Evolutionary conservation across 2,888 invertebrate species (phyloP).

Genomic region (Yponomeuta malinellus): DNA sequence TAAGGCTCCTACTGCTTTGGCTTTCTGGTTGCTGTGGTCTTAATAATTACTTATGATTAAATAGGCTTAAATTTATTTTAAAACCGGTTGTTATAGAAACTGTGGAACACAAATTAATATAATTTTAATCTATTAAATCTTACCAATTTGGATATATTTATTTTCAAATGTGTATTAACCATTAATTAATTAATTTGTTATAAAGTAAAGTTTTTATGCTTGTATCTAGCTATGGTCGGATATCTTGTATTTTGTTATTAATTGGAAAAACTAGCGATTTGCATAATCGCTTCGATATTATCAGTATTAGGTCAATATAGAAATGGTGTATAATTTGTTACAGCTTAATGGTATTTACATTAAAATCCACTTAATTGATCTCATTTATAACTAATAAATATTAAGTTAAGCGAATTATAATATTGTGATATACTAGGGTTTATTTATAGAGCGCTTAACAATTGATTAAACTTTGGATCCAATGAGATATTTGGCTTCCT

Average conservation of each 20-base stretch:
- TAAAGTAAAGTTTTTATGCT: neutral
- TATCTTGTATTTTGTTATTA: constrained; percentile 12
- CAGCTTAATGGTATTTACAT: neutral
- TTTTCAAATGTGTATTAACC: neutral
- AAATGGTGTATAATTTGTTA: constrained; percentile 7
- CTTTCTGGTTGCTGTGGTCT: constrained; percentile 59
- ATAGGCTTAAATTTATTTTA: constrained; percentile 31
- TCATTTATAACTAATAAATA: neutral
- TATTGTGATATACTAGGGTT: constrained; percentile 16
- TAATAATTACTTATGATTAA: constrained; percentile 23
- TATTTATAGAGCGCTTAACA: neutral
- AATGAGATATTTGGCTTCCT: constrained; percentile 14
- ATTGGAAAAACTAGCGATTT: no score
- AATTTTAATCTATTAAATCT: constrained; percentile 10
- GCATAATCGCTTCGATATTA: neutral
- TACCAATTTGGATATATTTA: neutral
- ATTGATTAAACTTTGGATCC: constrained; percentile 6
- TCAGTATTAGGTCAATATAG: neutral
- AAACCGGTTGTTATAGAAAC: constrained; percentile 22
- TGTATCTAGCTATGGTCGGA: neutral
- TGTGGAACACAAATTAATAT: constrained; percentile 28
- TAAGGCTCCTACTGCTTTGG: constrained; percentile 52
- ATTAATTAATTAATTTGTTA: neutral
- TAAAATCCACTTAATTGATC: constrained; percentile 6
- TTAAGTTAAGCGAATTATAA: constrained; percentile 13